Evolutionary conservation across 2,888 invertebrate species (phyloP).

Genomic region (Dorcus parallelipipedus): DNA sequence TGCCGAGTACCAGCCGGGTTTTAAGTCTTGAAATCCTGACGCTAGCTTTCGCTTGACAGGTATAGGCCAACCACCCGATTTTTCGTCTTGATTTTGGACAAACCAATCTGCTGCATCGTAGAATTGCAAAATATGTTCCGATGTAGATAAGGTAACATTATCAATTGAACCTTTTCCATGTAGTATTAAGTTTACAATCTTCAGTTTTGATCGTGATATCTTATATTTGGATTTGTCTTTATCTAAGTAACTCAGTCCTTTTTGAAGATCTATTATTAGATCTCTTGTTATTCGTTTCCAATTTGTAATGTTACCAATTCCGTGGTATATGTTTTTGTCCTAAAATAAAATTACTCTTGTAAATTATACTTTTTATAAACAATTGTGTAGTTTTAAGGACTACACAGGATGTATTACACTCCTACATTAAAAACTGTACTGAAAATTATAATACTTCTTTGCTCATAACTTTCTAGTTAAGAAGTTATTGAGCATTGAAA

Average conservation of each 20-base stretch:
- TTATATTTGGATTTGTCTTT: slow-evolving; percentile 68
- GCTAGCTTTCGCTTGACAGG: slow-evolving; percentile 74
- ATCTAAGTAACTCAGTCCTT: slow-evolving; percentile 72
- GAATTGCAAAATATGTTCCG: slow-evolving; percentile 88
- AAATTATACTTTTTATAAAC: too few relatives aligned
- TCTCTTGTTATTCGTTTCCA: slow-evolving; percentile 86
- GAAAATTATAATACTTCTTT: too few relatives aligned
- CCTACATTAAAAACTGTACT: too few relatives aligned
- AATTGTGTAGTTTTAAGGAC: too few relatives aligned
- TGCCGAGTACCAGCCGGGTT: slow-evolving; percentile 73
- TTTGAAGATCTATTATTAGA: slow-evolving; percentile 85
- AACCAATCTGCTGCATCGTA: slow-evolving; percentile 93
- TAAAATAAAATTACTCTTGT: slow-evolving; percentile 30
- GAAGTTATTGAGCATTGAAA: too few relatives aligned
- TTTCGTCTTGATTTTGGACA: slow-evolving; percentile 75
- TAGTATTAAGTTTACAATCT: slow-evolving; percentile 60
- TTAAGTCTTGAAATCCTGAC: slow-evolving; percentile 59
- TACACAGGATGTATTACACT: too few relatives aligned
- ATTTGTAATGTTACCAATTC: slow-evolving; percentile 64
- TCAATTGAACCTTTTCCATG: slow-evolving; percentile 31
- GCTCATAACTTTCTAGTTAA: too few relatives aligned
- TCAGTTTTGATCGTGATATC: slow-evolving; percentile 68
- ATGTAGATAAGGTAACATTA: slow-evolving; percentile 68
- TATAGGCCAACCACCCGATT: slow-evolving; percentile 91
- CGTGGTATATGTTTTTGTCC: slow-evolving; percentile 82